Conservation (phyloP, 2,113 vertebrate species). For the Irena cyanogastra region DNA sequence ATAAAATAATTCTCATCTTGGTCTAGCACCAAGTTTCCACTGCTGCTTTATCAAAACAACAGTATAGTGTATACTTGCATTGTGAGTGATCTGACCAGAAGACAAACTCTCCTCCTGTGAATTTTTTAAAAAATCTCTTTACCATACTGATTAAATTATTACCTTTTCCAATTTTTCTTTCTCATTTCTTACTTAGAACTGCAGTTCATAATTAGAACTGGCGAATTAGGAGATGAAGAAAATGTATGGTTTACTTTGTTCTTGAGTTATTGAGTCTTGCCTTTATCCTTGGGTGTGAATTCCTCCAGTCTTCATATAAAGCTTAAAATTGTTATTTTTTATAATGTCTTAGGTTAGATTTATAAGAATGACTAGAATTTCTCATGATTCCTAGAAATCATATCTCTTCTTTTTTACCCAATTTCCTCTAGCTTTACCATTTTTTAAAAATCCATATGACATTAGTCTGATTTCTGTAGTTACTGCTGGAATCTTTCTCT, state of each 20-base stretch:
- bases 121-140: background rate
- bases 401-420: background rate
- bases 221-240: background rate
- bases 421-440: background rate
- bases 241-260: background rate
- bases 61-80: background rate
- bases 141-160: background rate
- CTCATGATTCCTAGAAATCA: background rate
- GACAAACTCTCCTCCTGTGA: background rate
- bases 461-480: background rate
- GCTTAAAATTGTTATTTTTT: background rate
- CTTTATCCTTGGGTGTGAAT: background rate
- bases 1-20: background rate
- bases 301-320: background rate
- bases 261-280: background rate
- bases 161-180: background rate
- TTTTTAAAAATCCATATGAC: background rate
- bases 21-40: background rate
- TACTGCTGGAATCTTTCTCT: background rate
- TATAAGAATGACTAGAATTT: background rate
- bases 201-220: background rate
- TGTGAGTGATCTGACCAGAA: background rate
- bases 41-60: background rate
- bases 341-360: background rate
- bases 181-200: background rate